Conservation (phyloP, 2,888 invertebrate genomes). For the Scaptomyza cyrtandrae region DNA sequence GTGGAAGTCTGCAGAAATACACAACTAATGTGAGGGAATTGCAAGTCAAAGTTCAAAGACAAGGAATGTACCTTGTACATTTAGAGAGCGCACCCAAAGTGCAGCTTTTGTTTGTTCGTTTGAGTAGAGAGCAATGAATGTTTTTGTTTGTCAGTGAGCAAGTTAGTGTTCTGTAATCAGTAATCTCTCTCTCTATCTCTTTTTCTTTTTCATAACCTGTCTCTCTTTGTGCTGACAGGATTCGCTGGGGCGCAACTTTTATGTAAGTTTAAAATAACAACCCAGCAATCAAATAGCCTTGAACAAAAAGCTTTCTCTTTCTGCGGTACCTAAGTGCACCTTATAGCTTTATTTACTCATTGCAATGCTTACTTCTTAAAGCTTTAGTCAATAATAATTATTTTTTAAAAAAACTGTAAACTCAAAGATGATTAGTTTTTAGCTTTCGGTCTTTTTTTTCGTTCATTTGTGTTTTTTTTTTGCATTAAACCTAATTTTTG, state of each 20-base stretch:
- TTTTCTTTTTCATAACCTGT: slow-evolving; percentile 37
- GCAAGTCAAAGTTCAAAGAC: slow-evolving; percentile 38
- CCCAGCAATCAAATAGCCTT: background rate
- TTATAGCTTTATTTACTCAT: background rate
- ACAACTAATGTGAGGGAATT: slow-evolving; percentile 18
- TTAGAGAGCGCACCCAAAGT: slow-evolving; percentile 6
- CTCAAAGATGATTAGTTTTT: no score
- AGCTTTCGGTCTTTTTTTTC: no score
- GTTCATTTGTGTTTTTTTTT: no score
- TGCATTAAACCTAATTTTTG: no score
- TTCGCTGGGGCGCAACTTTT: slow-evolving; percentile 37
- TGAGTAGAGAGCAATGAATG: background rate
- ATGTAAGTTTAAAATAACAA: slow-evolving; percentile 25
- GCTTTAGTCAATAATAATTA: no score
- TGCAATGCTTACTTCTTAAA: no score
- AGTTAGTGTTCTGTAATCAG: slow-evolving; percentile 10
- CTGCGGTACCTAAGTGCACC: background rate
- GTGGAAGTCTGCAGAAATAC: slow-evolving; percentile 34
- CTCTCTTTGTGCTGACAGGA: slow-evolving; percentile 38
- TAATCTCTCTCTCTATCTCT: slow-evolving; percentile 32
- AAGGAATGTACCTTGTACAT: slow-evolving; percentile 9
- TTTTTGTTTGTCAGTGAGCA: background rate
- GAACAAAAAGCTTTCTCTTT: background rate
- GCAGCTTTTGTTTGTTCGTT: slow-evolving; percentile 4
- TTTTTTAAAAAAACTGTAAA: no score